A percentile compares a stretch with the other conserved stretches of the same genome.
These are phyloP conservation scores for Atta texana DNA, from an alignment of 1,140 invertebrate genomes.

Conservation along the genomic window DNA sequence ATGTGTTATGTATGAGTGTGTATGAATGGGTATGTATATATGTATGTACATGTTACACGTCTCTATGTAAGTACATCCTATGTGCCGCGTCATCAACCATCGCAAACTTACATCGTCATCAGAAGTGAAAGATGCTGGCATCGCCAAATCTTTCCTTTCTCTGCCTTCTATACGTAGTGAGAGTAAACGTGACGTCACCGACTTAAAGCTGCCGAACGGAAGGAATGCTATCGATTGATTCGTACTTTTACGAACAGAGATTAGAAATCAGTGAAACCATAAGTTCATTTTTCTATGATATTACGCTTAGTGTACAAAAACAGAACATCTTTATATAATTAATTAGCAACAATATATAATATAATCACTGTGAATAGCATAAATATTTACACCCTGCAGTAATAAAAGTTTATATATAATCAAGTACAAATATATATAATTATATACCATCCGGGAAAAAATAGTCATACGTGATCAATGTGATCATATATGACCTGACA, in stretches of 20 bases:
- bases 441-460: no score
- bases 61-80: constrained; percentile 68
- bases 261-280: background rate
- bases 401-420: no score
- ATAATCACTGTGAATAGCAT: background rate
- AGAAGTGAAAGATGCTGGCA: constrained; percentile 82
- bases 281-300: background rate
- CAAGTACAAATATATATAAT: no score
- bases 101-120: constrained; percentile 80
- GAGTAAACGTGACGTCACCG: constrained; percentile 81
- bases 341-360: background rate
- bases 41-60: constrained; percentile 63
- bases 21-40: background rate
- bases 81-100: constrained; percentile 80
- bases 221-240: constrained; percentile 71
- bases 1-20: constrained; percentile 18
- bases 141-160: constrained; percentile 81
- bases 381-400: no score
- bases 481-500: no score
- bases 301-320: background rate
- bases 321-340: no score
- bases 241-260: constrained; percentile 19
- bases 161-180: constrained; percentile 73
- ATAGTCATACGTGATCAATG: no score
- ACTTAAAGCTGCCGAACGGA: constrained; percentile 78